Evolutionary conservation across 2,113 vertebrate genomes (phyloP), one percentile per base, ranked within the genome.

Genomic region (Sphaerodactylus townsendi): DNA sequence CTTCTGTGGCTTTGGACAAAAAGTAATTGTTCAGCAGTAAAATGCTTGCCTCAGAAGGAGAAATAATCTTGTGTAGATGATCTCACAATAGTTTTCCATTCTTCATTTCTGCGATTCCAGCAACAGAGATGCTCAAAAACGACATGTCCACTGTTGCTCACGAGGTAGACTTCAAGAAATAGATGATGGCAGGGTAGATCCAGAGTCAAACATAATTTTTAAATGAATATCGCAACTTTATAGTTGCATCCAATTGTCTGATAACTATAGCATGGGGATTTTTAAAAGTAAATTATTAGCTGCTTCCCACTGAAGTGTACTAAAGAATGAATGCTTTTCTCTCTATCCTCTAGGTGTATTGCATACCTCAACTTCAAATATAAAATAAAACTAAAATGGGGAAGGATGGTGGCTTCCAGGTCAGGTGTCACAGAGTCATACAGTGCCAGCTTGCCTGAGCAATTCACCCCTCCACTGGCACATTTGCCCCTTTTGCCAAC

Each of bases 21-120:
- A 56, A 93, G 66, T 85, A 82, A 75, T 91, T 94, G 91, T 93
- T 94, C 92, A 87, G 93, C 92, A 92, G 91, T 92, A 92, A 95
- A 94, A 92, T 92, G 92, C 92, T 94, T 95, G 89, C 90, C 86
- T 92, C 93, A 93, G 94, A 92, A 93, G 87, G 82, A 86, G 69
- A 90, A 88, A 66, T 77, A 79, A 91, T 89, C 89, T 92, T 93
- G 89, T 90, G 91, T 92, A 91, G 90, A 92, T 92, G 91, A 94
- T 90, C 93, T 95, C 91, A 93, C 88, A 91, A 88, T 91, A 81
- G 86, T 91, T 94, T 94, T 93, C 92, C 94, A 94, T 91, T 88
- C 92, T 91, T 93, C 85, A 85, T 89, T 91, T 92, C 87, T 91
- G 2, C 21, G 85, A 90, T 89, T 92, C 88, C 81, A 79, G 30